Evolutionary conservation across 2,113 vertebrate species (phyloP), one percentile per base, ranked within the genome.

Genomic region (Strix aluco): DNA sequence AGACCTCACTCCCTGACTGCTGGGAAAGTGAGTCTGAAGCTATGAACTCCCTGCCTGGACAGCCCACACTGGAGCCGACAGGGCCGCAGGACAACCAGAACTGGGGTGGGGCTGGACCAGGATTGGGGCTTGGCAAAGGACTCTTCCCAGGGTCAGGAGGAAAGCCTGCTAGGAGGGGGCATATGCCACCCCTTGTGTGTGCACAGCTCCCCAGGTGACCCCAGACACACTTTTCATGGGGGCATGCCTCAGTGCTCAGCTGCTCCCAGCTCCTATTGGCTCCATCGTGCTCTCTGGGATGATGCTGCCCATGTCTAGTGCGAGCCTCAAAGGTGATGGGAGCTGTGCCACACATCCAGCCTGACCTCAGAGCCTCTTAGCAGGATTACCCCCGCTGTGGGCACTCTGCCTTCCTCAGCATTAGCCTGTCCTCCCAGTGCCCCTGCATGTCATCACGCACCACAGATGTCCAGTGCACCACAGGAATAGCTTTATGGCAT

Each of bases 351-450:
- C 7, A 5, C 58, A 4, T 19, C 44, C 36, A 26, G 47, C 88
- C 63, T 42, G 79, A 71, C 15, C 91, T 55, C 74, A 44, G 88
- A 95, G 91, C 93, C 58, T 84, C 89, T 96, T 65, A 95, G n/a
- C 40, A 26, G 93, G 95, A 92, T 94, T 94, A 75, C 75, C 57
- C 25, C 10, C 2, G 2, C 82, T 8, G 26, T 20, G 2, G 88
- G 77, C 58, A 6, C 77, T 17, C 52, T 7, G 51, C 10, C n/a
- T 80, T 62, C 38, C 44, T 55, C 4, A 10, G 55, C 62, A 32
- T 90, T 44, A 78, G 12, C 65, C 32, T 44, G 93, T 58, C 81
- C 73, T 66, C 65, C 55, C 65, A 3, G 46, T 44, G 74, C 49
- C 79, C 83, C 79, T 9, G 54, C 0, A 4, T 54, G 65, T 23